Evolutionary conservation across 2,113 vertebrate genomes (phyloP).

Genomic region (Serilophus lunatus): DNA sequence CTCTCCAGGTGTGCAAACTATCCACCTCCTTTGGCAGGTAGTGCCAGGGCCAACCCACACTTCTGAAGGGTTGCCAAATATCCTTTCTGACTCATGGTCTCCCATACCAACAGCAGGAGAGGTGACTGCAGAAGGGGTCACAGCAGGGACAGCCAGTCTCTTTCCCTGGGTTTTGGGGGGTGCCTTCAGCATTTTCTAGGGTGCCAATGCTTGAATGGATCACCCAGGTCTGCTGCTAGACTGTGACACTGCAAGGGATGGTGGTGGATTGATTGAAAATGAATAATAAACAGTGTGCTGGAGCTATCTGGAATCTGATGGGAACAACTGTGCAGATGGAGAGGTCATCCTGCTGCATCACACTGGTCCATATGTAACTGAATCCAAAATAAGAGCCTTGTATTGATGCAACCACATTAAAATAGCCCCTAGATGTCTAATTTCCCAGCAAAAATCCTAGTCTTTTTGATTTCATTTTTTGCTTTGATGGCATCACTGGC

Average conservation of each 20-base stretch:
- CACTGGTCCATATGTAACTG: neutral
- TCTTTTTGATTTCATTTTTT: neutral
- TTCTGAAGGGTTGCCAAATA: constrained; percentile 53
- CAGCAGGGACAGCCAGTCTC: neutral
- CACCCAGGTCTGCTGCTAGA: neutral
- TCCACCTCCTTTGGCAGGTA: constrained; percentile 59
- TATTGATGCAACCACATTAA: neutral
- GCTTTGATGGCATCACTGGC: neutral
- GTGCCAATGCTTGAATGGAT: neutral
- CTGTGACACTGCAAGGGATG: neutral
- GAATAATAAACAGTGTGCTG: neutral
- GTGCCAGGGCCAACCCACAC: constrained; percentile 49
- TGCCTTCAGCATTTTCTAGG: neutral
- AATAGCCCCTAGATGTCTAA: neutral
- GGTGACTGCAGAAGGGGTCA: neutral
- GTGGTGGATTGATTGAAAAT: neutral
- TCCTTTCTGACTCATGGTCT: constrained; percentile 25
- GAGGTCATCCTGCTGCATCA: neutral
- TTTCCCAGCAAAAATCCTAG: neutral
- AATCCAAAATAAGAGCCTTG: neutral
- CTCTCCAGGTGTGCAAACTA: constrained; percentile 71
- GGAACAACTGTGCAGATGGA: neutral
- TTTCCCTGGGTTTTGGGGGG: neutral
- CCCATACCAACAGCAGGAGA: neutral
- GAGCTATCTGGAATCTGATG: neutral